phyloP scores from a whole-genome alignment of 2,797 vertebrate genomes.

The Prionace glauca region DNA sequence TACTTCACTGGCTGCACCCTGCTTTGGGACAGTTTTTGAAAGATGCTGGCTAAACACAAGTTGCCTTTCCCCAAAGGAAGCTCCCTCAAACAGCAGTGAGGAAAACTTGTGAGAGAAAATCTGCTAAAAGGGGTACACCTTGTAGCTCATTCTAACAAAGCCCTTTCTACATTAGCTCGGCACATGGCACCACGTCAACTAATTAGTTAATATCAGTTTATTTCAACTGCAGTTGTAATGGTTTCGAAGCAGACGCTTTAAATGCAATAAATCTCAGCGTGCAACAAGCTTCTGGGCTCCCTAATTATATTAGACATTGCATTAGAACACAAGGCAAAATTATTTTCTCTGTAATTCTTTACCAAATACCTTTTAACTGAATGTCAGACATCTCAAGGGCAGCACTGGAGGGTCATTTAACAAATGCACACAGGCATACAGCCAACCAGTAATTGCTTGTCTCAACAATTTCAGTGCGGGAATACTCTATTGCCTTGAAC shows the following conservation, averaged over 20 bases:
- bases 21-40: not conserved
- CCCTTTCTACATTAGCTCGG: not conserved
- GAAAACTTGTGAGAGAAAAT: not conserved
- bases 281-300: not conserved
- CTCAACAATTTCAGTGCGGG: constrained; percentile 7
- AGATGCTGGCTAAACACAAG: not conserved
- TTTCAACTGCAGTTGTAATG: not conserved
- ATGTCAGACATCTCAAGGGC: constrained; percentile 32
- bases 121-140: not conserved
- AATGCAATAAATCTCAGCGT: constrained; percentile 28
- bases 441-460: constrained; percentile 9
- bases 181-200: not conserved
- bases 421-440: constrained; percentile 16
- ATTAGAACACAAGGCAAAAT: constrained; percentile 21
- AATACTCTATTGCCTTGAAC: not conserved
- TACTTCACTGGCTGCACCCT: not conserved
- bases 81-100: not conserved
- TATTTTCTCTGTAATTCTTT: constrained; percentile 27
- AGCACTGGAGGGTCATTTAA: not conserved
- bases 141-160: not conserved
- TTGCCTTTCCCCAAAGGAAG: not conserved
- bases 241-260: not conserved
- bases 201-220: not conserved
- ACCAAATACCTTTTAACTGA: constrained; percentile 32
- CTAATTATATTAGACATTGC: constrained; percentile 29